A percentile compares a stretch with the other conserved stretches of the same genome.
Evolutionary conservation across 1,140 invertebrate species (phyloP).

Genomic region (Grapholita molesta): DNA sequence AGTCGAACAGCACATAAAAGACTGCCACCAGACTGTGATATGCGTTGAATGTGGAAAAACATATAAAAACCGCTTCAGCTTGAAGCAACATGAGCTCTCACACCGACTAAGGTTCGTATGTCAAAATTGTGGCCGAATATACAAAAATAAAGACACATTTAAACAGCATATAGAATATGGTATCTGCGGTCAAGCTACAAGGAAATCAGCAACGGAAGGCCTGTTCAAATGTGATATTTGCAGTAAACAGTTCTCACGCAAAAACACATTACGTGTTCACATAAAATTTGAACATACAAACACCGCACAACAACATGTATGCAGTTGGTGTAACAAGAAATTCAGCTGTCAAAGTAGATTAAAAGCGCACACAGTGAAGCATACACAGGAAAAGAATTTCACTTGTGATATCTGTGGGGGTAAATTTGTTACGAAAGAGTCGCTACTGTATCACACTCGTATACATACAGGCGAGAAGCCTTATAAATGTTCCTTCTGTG

Average conservation of each 20-base stretch:
- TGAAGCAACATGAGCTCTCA: slow-evolving; percentile 28
- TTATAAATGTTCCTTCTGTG: slow-evolving; percentile 32
- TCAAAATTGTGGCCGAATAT: slow-evolving; percentile 27
- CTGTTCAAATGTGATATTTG: slow-evolving; percentile 33
- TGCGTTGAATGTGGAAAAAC: slow-evolving; percentile 27
- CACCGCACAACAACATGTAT: slow-evolving; percentile 15
- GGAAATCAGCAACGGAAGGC: slow-evolving; percentile 16
- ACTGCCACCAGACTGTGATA: slow-evolving; percentile 20
- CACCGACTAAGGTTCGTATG: slow-evolving; percentile 23
- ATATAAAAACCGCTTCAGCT: slow-evolving; percentile 15
- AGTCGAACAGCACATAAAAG: slow-evolving; percentile 19
- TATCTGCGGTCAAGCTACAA: slow-evolving; percentile 18
- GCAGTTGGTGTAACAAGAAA: slow-evolving; percentile 31
- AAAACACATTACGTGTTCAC: slow-evolving; percentile 23
- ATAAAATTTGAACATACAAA: slow-evolving; percentile 31
- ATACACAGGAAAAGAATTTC: slow-evolving; percentile 38
- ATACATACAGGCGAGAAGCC: slow-evolving; percentile 37
- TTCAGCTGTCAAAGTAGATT: slow-evolving; percentile 25
- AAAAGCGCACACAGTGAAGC: slow-evolving; percentile 29
- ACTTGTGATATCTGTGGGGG: slow-evolving; percentile 28
- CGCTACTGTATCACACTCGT: slow-evolving; percentile 30
- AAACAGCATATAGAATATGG: slow-evolving; percentile 23
- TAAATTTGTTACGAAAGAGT: slow-evolving; percentile 33
- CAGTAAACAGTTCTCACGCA: slow-evolving; percentile 25
- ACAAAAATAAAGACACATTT: slow-evolving; percentile 23